phyloP scores from a whole-genome alignment of 2,797 vertebrate species.

The Myotis pilosus region DNA sequence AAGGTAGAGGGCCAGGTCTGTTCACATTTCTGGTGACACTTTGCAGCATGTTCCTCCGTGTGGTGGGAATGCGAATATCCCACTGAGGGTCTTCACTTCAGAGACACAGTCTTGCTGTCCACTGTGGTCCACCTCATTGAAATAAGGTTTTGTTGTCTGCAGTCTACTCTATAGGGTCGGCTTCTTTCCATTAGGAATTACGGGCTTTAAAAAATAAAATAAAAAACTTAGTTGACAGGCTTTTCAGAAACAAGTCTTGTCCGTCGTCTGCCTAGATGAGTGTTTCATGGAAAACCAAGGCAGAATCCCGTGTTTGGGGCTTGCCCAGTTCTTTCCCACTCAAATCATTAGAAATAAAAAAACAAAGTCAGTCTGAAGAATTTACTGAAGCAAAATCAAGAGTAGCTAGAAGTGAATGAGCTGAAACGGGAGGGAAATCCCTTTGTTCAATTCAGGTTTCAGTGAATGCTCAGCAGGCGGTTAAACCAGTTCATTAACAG shows the following conservation, averaged over 20 bases:
- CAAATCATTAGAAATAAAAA: not conserved
- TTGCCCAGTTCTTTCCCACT: not conserved
- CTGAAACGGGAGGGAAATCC: constrained; percentile 34
- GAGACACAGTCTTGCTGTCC: not conserved
- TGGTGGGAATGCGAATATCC: not conserved
- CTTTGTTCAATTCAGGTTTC: constrained; percentile 47
- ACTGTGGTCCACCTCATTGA: not conserved
- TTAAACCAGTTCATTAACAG: constrained; percentile 47
- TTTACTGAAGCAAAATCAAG: constrained; percentile 46
- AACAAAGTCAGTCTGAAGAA: constrained; percentile 41
- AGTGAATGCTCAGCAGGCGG: not conserved
- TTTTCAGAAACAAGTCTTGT: constrained; percentile 17
- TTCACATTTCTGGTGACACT: not conserved
- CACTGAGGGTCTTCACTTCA: not conserved
- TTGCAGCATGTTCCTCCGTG: not conserved
- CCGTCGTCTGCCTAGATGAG: not conserved
- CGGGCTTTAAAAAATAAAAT: not conserved
- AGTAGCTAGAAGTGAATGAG: constrained; percentile 31
- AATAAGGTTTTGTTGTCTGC: not conserved
- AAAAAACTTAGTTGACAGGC: not conserved
- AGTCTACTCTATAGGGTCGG: not conserved
- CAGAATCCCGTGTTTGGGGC: not conserved
- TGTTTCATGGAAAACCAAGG: not conserved
- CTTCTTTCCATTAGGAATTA: not conserved
- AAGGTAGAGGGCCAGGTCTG: not conserved